These are phyloP conservation scores for Tricholaema leucomelas DNA, from an alignment of 2,113 vertebrate genomes.

Conservation along the genomic window DNA sequence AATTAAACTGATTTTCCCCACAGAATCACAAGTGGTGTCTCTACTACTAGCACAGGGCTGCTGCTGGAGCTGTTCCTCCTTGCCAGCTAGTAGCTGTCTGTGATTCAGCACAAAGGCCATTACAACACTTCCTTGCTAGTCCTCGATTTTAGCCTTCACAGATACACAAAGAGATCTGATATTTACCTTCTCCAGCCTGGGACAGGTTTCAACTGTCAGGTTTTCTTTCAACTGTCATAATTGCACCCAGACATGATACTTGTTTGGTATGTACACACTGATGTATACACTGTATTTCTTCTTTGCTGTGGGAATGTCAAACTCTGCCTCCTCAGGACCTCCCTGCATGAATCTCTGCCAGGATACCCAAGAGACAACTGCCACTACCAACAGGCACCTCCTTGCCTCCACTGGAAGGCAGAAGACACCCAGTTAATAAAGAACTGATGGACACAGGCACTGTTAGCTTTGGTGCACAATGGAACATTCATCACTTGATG, in stretches of 20 bases:
- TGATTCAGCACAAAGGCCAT: background rate
- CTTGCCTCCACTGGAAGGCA: background rate
- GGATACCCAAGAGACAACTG: background rate
- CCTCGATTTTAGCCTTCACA: background rate
- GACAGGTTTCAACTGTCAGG: background rate
- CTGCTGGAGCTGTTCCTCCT: background rate
- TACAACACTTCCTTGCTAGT: background rate
- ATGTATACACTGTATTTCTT: fast-evolving
- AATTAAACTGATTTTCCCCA: background rate
- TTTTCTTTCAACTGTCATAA: background rate
- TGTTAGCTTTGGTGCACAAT: background rate
- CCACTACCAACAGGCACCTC: background rate
- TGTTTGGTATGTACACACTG: fast-evolving
- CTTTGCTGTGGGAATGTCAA: background rate
- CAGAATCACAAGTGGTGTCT: background rate
- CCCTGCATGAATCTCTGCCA: background rate
- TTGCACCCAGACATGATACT: background rate
- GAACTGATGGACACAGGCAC: fast-evolving
- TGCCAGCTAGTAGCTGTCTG: background rate
- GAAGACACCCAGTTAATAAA: background rate
- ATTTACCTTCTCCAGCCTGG: background rate
- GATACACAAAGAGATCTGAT: background rate
- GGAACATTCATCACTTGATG: background rate
- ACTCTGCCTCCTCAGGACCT: background rate
- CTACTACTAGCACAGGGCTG: background rate